phyloP scores from a whole-genome alignment of 2,113 vertebrate genomes.

The Rhinopomastus cyanomelas region DNA sequence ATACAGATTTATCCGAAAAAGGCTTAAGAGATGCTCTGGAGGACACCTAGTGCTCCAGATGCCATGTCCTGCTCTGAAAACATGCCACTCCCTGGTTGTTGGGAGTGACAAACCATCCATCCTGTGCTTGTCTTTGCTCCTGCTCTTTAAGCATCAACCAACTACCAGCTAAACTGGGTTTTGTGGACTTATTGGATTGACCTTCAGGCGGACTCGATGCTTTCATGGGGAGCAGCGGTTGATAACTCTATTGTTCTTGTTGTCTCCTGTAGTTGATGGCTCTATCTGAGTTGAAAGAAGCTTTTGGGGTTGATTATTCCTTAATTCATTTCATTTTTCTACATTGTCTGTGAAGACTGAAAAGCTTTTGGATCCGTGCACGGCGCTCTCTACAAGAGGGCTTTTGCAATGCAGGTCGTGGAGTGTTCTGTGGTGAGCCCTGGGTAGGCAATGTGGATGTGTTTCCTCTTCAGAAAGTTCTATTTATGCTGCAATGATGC shows the following conservation, averaged over 20 bases:
- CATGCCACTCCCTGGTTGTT: neutral
- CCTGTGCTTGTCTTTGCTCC: neutral
- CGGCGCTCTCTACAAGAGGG: neutral
- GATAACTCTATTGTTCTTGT: neutral
- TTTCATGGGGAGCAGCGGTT: neutral
- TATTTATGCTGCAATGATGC: neutral
- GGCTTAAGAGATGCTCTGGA: neutral
- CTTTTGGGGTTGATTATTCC: too few relatives aligned
- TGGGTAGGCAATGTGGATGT: neutral
- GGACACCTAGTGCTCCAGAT: neutral
- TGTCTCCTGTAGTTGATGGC: neutral
- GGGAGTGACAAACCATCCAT: neutral
- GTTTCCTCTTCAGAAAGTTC: conserved; percentile 40
- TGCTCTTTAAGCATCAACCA: neutral
- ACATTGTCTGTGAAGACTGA: neutral
- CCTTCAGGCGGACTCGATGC: neutral
- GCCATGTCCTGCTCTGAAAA: neutral
- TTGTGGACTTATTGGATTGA: neutral
- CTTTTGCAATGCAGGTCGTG: conserved; percentile 4
- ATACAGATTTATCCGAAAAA: neutral
- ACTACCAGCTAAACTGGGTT: neutral
- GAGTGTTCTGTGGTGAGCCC: neutral
- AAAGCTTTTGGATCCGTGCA: neutral
- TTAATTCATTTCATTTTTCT: neutral
- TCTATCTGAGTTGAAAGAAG: neutral